Evolutionary conservation across 1,140 invertebrate species (phyloP).

Genomic region (Pseudomyrmex pallidus): DNA sequence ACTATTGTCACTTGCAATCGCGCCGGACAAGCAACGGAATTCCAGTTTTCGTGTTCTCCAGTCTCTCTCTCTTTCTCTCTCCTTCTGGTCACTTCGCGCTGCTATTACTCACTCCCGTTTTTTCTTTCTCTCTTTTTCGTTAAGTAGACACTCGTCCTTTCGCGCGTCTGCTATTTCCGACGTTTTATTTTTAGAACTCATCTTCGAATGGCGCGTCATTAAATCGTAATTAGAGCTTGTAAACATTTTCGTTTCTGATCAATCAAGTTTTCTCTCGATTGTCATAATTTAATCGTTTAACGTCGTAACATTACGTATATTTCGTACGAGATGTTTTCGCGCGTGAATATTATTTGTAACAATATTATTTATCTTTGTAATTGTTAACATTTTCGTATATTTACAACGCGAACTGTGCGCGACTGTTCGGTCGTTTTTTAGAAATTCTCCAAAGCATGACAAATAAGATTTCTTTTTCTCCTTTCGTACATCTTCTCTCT

Average conservation of each 20-base stretch:
- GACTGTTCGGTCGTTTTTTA: not conserved
- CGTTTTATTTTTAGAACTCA: conserved; percentile 1
- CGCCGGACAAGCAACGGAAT: not conserved
- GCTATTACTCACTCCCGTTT: conserved; percentile 21
- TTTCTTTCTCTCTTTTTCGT: not conserved
- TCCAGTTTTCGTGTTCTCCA: conserved; percentile 23
- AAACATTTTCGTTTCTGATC: too few species aligned
- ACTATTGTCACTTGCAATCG: conserved; percentile 47
- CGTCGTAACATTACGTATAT: not conserved
- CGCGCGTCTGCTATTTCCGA: not conserved
- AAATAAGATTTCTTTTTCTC: conserved; percentile 7
- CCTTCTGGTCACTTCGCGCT: conserved; percentile 16
- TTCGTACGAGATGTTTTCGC: not conserved
- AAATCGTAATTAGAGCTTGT: not conserved
- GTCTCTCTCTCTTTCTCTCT: conserved; percentile 23
- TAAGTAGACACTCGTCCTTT: not conserved
- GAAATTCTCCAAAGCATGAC: not conserved
- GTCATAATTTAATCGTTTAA: not conserved
- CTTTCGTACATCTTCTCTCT: not conserved
- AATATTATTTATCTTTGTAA: not conserved
- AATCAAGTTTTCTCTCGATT: not conserved
- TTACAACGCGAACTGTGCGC: not conserved
- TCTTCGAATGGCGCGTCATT: not conserved
- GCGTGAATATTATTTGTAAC: not conserved
- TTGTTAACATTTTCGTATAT: not conserved